Conservation (phyloP, 2,888 invertebrate species). For the Himalopsyche japonica region DNA sequence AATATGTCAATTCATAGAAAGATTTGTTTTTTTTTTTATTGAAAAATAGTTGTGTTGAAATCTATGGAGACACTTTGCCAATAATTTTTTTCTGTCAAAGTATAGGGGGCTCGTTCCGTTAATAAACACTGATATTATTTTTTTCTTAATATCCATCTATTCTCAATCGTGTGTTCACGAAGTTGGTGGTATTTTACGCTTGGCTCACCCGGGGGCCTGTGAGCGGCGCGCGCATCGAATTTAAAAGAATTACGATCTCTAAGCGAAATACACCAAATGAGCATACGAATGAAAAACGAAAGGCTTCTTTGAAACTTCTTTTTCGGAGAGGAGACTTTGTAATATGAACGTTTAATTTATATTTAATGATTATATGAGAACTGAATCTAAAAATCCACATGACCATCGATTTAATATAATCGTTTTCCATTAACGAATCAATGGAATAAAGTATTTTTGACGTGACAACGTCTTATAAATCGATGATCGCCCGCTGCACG, state of each 20-base stretch:
- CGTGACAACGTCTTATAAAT: too few relatives aligned
- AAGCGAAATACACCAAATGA: neutral
- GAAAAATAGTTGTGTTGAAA: neutral
- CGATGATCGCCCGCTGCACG: too few relatives aligned
- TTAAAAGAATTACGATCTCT: slow-evolving; percentile 7
- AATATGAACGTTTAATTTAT: too few relatives aligned
- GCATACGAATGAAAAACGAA: too few relatives aligned
- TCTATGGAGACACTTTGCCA: neutral
- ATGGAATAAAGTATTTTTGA: too few relatives aligned
- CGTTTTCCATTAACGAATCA: too few relatives aligned
- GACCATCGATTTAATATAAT: too few relatives aligned
- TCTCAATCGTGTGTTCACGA: neutral
- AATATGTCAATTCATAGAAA: too few relatives aligned
- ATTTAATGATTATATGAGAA: too few relatives aligned
- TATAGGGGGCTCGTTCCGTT: slow-evolving; percentile 9
- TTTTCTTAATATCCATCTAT: slow-evolving; percentile 17
- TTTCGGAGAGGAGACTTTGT: neutral
- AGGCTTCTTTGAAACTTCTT: neutral
- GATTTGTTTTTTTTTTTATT: neutral
- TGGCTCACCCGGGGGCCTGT: slow-evolving; percentile 6
- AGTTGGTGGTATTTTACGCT: neutral
- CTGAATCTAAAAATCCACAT: too few relatives aligned
- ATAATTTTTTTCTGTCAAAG: neutral
- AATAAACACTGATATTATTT: slow-evolving; percentile 6
- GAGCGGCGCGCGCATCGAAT: slow-evolving; percentile 24